Conservation (phyloP, 2,888 invertebrate genomes). For the Sphinx pinastri region DNA sequence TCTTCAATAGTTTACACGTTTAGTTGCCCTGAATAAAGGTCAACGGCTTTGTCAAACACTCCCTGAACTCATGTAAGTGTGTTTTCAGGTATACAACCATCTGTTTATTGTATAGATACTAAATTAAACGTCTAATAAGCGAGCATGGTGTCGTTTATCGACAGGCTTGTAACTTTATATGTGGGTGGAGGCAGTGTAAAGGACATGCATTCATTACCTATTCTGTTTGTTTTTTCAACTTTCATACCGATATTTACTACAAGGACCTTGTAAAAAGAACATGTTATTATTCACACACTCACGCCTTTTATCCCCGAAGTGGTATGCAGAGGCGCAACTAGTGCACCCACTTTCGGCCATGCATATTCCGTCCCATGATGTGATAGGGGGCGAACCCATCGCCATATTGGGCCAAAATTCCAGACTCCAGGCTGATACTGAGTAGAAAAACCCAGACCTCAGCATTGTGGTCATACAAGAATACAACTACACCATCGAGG, state of each 20-base stretch:
- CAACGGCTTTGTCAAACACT: slow-evolving; percentile 51
- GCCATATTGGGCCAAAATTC: no score
- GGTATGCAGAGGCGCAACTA: no score
- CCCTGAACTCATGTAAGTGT: slow-evolving; percentile 44
- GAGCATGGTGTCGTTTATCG: background rate
- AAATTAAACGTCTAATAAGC: background rate
- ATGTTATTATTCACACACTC: no score
- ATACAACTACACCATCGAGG: no score
- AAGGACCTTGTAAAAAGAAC: no score
- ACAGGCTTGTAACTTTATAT: background rate
- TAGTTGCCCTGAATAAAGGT: slow-evolving; percentile 64
- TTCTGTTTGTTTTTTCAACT: background rate
- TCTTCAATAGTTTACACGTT: slow-evolving; percentile 45
- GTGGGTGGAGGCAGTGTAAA: background rate
- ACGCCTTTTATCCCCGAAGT: no score
- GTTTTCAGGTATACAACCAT: background rate
- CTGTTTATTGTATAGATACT: slow-evolving; percentile 15
- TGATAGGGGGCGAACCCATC: no score
- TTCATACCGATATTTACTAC: background rate
- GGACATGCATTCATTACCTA: background rate
- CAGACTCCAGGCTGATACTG: no score
- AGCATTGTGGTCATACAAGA: no score
- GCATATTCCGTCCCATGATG: no score
- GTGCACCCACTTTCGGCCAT: no score
- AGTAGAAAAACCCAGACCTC: no score